These are phyloP conservation scores for Melitaea cinxia DNA, from an alignment of 1,140 invertebrate species.

Conservation along the genomic window DNA sequence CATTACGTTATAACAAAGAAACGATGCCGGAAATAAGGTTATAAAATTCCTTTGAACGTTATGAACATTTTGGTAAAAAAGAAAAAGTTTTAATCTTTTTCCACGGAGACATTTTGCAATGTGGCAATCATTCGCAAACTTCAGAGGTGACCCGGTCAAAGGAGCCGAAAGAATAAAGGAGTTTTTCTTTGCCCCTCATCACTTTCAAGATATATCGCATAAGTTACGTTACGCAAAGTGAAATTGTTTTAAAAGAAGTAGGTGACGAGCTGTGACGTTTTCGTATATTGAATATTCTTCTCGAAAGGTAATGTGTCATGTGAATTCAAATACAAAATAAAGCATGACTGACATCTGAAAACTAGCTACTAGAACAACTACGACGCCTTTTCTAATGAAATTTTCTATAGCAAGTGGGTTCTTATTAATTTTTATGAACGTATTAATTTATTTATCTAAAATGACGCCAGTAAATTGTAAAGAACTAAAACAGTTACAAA, in stretches of 20 bases:
- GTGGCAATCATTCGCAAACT: conserved; percentile 51
- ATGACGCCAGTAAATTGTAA: too few relatives aligned
- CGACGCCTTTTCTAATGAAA: too few relatives aligned
- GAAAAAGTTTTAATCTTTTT: conserved; percentile 61
- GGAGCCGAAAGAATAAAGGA: conserved; percentile 38
- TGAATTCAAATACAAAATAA: background rate
- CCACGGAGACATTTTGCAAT: conserved; percentile 56
- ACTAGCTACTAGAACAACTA: too few relatives aligned
- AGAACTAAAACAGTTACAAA: too few relatives aligned
- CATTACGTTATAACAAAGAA: background rate
- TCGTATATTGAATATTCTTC: conserved; percentile 16
- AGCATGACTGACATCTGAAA: too few relatives aligned
- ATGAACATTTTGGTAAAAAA: conserved; percentile 49
- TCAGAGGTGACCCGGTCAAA: conserved; percentile 41
- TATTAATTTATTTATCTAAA: too few relatives aligned
- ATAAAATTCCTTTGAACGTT: conserved; percentile 37
- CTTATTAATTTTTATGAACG: too few relatives aligned
- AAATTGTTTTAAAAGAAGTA: conserved; percentile 36
- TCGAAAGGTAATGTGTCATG: background rate
- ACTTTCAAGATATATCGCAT: conserved; percentile 39
- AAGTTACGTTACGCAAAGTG: conserved; percentile 34
- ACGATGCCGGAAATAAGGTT: conserved; percentile 7
- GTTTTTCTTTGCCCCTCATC: conserved; percentile 39
- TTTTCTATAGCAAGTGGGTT: too few relatives aligned
- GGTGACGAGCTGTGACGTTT: conserved; percentile 21